A percentile compares a stretch with the other conserved stretches of the same genome.
Evolutionary conservation across 2,113 vertebrate species (phyloP).

Genomic region (Enhydra lutris): DNA sequence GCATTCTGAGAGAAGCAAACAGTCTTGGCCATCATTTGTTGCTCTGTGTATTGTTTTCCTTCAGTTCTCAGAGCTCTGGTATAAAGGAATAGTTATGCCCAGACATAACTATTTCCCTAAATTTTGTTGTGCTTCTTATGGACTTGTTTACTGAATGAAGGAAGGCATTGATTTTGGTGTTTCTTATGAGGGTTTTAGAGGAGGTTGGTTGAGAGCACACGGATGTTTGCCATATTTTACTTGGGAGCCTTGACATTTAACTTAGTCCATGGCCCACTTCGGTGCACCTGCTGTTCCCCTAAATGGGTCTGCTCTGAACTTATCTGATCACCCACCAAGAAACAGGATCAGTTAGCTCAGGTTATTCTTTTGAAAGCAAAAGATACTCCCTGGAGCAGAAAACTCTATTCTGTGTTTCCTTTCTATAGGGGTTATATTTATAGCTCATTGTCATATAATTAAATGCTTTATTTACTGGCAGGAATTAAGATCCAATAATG

Average conservation of each 20-base stretch:
- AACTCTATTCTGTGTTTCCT: not conserved
- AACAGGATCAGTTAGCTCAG: not conserved
- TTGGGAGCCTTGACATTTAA: not conserved
- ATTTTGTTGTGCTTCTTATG: not conserved
- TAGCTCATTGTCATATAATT: not conserved
- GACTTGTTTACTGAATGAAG: not conserved
- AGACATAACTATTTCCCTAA: not conserved
- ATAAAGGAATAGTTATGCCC: not conserved
- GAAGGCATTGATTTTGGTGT: not conserved
- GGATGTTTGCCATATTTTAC: not conserved
- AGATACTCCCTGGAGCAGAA: not conserved
- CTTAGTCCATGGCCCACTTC: not conserved
- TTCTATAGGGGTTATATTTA: not conserved
- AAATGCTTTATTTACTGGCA: slow-evolving; percentile 37
- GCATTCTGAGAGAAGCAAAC: not conserved
- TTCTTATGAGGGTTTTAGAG: not conserved
- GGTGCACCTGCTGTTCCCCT: not conserved
- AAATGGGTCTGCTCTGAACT: not conserved
- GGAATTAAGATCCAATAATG: not conserved
- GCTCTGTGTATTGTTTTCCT: not conserved
- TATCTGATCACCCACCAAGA: not conserved
- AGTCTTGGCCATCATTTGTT: not conserved
- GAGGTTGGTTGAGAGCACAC: not conserved
- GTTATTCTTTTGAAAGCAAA: not conserved
- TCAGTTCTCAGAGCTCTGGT: not conserved